Conservation (phyloP, 2,888 invertebrate species). For the Hydroisotoma schaefferi region DNA sequence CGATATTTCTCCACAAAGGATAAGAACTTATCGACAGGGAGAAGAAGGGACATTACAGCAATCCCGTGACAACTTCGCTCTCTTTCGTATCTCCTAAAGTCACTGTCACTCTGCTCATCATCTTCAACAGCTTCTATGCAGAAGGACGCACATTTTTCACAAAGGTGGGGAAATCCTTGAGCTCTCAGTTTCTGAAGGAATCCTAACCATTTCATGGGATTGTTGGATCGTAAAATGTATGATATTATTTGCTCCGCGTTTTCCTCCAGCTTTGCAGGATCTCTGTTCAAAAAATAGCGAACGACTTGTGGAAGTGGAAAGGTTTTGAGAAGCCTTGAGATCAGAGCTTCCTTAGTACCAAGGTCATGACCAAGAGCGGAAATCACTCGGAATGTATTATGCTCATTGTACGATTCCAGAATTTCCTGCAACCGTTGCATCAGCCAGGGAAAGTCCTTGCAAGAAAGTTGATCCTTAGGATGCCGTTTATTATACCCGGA, state of each 20-base stretch:
- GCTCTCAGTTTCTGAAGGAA: slow-evolving; percentile 24
- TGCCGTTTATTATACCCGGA: slow-evolving; percentile 35
- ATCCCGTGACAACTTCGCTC: slow-evolving; percentile 33
- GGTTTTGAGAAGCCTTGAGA: slow-evolving; percentile 23
- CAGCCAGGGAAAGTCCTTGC: slow-evolving; percentile 29
- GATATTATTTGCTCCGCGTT: slow-evolving; percentile 25
- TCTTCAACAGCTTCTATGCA: slow-evolving; percentile 16
- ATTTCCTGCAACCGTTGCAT: slow-evolving; percentile 27
- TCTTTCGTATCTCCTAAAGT: no score
- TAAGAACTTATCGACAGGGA: slow-evolving; percentile 23
- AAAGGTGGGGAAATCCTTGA: slow-evolving; percentile 23
- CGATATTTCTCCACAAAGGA: slow-evolving; percentile 16
- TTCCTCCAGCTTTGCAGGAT: slow-evolving; percentile 14
- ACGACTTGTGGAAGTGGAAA: slow-evolving; percentile 28
- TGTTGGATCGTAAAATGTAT: slow-evolving; percentile 27
- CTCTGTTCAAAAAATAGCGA: slow-evolving; percentile 22
- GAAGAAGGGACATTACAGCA: slow-evolving; percentile 25
- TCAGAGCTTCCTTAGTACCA: slow-evolving; percentile 22
- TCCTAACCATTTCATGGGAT: slow-evolving; percentile 20
- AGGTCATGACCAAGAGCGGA: slow-evolving; percentile 27
- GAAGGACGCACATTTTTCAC: slow-evolving; percentile 16
- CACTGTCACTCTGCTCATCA: slow-evolving; percentile 32
- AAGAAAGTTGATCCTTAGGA: slow-evolving; percentile 25
- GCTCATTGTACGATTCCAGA: slow-evolving; percentile 27
- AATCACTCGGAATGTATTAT: slow-evolving; percentile 27